Evolutionary conservation across 2,113 vertebrate genomes (phyloP).

Genomic region (Urocolius indicus): DNA sequence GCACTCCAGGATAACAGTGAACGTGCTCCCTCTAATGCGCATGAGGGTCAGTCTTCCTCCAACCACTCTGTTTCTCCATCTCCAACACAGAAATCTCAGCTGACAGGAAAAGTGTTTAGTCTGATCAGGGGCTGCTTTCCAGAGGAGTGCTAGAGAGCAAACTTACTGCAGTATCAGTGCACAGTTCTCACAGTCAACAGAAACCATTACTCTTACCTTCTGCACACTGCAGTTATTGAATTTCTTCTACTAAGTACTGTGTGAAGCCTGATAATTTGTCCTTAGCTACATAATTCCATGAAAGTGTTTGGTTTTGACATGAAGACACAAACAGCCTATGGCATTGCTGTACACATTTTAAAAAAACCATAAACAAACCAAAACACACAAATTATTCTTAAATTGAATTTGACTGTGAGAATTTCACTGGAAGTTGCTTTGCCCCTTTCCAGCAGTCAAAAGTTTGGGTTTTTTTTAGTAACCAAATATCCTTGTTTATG

Average conservation of each 20-base stretch:
- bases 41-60: neutral
- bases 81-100: neutral
- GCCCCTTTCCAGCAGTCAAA: neutral
- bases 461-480: neutral
- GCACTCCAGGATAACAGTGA: fast-evolving
- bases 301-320: neutral
- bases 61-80: neutral
- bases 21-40: fast-evolving
- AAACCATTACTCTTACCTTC: neutral
- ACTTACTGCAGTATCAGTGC: neutral
- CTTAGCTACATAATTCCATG: neutral
- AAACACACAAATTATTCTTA: neutral
- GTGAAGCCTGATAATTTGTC: neutral
- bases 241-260: neutral
- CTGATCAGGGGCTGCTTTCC: neutral
- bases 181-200: neutral
- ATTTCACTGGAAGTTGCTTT: neutral
- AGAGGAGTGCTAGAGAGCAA: neutral
- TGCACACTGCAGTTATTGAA: neutral
- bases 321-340: neutral
- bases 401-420: neutral
- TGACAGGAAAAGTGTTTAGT: neutral
- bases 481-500: neutral
- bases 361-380: neutral
- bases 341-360: neutral